phyloP scores from a whole-genome alignment of 2,113 vertebrate species.

The Sturnira hondurensis region DNA sequence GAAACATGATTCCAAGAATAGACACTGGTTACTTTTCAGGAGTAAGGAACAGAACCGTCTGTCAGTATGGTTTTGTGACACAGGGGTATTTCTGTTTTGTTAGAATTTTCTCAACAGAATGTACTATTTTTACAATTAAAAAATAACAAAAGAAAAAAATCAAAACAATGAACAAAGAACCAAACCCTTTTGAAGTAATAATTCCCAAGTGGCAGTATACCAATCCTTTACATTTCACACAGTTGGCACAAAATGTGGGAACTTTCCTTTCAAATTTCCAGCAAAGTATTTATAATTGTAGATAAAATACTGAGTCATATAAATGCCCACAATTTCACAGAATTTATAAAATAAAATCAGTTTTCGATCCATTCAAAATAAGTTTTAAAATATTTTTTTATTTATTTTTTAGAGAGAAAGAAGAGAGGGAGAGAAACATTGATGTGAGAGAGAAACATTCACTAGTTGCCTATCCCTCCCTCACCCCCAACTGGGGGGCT shows the following conservation, averaged over 20 bases:
- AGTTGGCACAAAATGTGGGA: background rate
- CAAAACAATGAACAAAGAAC: background rate
- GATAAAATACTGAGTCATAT: background rate
- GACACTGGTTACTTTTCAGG: background rate
- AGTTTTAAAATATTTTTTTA: background rate
- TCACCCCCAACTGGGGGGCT: too few species aligned
- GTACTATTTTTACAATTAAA: background rate
- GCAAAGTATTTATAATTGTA: slow-evolving; percentile 6
- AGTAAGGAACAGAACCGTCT: background rate
- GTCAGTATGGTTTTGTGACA: background rate
- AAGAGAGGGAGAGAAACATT: too few species aligned
- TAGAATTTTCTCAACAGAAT: background rate
- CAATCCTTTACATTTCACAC: background rate
- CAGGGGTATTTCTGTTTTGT: background rate
- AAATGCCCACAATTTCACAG: background rate
- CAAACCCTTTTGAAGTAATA: background rate
- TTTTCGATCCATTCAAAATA: slow-evolving; percentile 17
- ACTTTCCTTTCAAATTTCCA: background rate
- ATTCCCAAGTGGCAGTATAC: background rate
- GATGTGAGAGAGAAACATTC: too few species aligned
- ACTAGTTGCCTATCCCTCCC: too few species aligned
- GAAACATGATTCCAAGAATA: background rate
- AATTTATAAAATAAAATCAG: slow-evolving; percentile 1
- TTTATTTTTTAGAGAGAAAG: too few species aligned
- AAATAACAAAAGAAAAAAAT: background rate